Conservation (phyloP, 2,113 vertebrate species). For the Ailurus styani region DNA sequence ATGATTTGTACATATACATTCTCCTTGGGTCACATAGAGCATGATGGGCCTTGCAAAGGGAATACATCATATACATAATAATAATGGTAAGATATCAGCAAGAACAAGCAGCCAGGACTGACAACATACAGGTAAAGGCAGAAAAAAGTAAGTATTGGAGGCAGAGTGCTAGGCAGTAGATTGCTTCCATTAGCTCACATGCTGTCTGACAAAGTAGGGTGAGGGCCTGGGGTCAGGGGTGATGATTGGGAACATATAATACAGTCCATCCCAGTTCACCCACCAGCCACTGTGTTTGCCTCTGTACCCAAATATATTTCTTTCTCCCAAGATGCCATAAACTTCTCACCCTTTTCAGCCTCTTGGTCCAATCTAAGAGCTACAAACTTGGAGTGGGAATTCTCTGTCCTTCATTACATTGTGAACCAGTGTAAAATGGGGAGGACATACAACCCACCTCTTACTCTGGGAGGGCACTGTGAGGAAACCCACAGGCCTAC, state of each 20-base stretch:
- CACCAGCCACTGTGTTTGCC: neutral
- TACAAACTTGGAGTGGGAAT: neutral
- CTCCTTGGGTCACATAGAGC: neutral
- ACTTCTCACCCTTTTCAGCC: neutral
- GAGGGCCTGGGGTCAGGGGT: neutral
- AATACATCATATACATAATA: neutral
- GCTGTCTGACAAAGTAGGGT: neutral
- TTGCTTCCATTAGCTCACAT: neutral
- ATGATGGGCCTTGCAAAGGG: neutral
- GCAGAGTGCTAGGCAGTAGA: neutral
- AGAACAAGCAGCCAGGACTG: neutral
- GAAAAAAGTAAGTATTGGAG: neutral
- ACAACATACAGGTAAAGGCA: neutral
- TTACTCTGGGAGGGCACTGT: neutral
- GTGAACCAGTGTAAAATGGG: neutral
- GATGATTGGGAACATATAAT: neutral
- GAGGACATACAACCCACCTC: neutral
- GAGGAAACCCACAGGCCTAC: neutral
- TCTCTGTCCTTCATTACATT: neutral
- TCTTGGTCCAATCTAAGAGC: neutral
- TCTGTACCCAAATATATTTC: neutral
- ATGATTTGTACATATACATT: neutral
- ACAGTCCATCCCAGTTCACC: neutral
- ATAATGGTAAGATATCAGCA: neutral
- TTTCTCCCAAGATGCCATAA: neutral